phyloP scores from a whole-genome alignment of 2,797 vertebrate species.

The Aselliscus stoliczkanus region DNA sequence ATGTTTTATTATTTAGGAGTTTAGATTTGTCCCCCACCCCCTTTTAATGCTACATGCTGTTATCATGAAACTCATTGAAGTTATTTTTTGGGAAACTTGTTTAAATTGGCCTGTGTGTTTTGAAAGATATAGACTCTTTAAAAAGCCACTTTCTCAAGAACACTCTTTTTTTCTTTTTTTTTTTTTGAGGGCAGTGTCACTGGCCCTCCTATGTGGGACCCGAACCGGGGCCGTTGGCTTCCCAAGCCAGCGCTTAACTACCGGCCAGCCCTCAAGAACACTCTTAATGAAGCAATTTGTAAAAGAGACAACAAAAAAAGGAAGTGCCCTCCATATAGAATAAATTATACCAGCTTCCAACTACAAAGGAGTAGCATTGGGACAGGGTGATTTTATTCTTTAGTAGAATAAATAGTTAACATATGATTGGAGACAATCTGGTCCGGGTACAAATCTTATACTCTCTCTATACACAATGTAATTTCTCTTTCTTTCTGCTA shows the following conservation, averaged over 20 bases:
- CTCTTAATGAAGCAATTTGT: background rate
- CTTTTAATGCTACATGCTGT: too few species aligned
- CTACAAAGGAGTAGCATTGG: background rate
- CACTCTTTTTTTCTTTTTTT: too few species aligned
- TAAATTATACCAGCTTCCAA: background rate
- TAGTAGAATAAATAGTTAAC: background rate
- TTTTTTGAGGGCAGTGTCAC: too few species aligned
- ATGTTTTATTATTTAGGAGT: too few species aligned
- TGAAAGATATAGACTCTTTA: background rate
- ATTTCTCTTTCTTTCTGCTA: background rate
- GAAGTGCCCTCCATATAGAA: background rate
- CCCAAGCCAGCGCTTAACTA: too few species aligned
- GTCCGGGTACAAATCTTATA: background rate
- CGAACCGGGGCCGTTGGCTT: too few species aligned
- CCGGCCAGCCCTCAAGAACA: background rate
- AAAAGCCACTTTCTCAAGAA: background rate
- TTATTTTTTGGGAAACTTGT: too few species aligned
- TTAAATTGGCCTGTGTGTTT: background rate
- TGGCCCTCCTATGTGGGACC: too few species aligned
- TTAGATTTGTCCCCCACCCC: too few species aligned
- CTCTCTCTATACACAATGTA: background rate
- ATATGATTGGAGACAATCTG: background rate
- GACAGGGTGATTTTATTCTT: background rate
- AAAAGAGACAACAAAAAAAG: background rate
- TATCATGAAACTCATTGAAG: too few species aligned